Base-by-base conservation (phyloP, 2,113 vertebrate species). In the Ploceus nigricollis region DNA sequence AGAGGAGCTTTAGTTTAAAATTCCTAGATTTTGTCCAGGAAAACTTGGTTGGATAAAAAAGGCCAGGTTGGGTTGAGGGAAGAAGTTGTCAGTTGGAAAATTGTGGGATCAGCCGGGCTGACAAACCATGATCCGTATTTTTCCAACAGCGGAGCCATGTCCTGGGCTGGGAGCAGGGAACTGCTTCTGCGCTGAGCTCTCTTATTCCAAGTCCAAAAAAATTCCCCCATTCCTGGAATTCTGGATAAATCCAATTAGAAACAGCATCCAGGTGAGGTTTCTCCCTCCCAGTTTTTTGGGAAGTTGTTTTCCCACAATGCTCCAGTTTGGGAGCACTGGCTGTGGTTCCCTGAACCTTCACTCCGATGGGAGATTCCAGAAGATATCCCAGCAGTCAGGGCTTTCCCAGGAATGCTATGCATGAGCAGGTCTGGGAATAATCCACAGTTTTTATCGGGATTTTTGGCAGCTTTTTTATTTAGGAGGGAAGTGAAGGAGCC, bases 241-340 rank as follows among this genome's bases (percentile, higher is more conserved):
- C 24, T n/a, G 77, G 47, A 42, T 39, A 51, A 83, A 78, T 33
- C 30, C 12, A 30, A 8, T 31, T 11, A 2, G 10, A 69, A 54
- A 13, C 25, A 44, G 13, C 57, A 44, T 40, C 7, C 4, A 11
- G 20, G 6, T 30, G 10, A 9, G 14, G 3, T 53, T 66, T 63
- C 47, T 61, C 28, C 42, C 16, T 27, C 2, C 0, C 24, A 13
- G 4, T 20, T 40, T 80, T 82, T 5, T 1, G 6, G 7, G 19
- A 24, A 42, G 51, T 18, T 2, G 21, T 53, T 50, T 44, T 63
- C 27, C 53, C 42, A 10, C 44, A 71, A 3, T 3, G 1, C 57
- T 79, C 12, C 0, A 0, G 4, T 27, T 92, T 65, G 0, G 2
- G 39, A 87, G 13, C 1, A 0, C 37, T 54, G 48, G 9, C 25